Evolutionary conservation across 2,113 vertebrate species (phyloP), one percentile per base, ranked within the genome.

Genomic region (Gulo gulo): DNA sequence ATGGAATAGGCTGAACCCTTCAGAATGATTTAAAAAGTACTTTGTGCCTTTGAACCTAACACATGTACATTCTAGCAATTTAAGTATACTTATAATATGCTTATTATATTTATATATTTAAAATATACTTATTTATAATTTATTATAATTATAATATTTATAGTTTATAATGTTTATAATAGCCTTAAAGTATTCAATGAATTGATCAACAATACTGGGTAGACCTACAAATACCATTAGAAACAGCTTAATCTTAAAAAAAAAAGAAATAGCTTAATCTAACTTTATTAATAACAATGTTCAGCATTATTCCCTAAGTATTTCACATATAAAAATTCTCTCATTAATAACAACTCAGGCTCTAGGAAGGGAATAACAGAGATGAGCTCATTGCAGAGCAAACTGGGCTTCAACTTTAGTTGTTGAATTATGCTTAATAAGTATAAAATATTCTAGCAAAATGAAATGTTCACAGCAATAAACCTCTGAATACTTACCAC

Each of bases 161-260:
- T 52, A 52, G 4, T 7, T 52, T 52, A 52, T 52, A 52, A 52
- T 52, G 15, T 52, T 52, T 52, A 52, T 52, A 52, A 55, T 55
- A 18, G 18, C 52, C 91, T 61, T 86, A 93, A 92, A 63, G 87
- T 81, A 93, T 69, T 81, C 91, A 81, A 97, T 63, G 9, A 95
- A 76, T 5, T 92, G 29, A 85, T 36, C 42, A 95, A 20, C 18
- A 96, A 87, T 93, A 61, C 1, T 39, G 13, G 61, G 45, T 88
- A 39, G 2, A 89, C 47, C 83, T 86, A 94, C 45, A 67, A 92
- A 69, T 34, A 90, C 29, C n/a, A 95, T 52, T 86, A 92, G 83
- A 81, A 89, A 86, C 2, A 89, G 57, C 4, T 92, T 34, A 59
- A 61, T 85, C 47, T 61, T 55, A 55, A 55, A 55, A 55, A 55